phyloP scores from a whole-genome alignment of 2,113 vertebrate species.

The Oreotrochilus melanogaster region DNA sequence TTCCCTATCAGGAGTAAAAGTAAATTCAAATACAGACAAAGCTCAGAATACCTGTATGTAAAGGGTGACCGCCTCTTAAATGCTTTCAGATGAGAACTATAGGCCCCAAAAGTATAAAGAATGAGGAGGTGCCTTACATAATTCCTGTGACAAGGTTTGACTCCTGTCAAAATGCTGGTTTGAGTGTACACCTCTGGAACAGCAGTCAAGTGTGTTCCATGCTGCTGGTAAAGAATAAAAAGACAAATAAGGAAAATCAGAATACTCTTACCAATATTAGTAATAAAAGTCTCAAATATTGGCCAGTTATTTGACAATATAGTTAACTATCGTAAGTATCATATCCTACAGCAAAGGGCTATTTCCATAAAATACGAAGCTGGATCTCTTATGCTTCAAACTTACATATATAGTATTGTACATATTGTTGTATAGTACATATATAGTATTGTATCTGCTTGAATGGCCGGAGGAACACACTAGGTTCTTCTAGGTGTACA shows the following conservation, averaged over 20 bases:
- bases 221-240: not conserved
- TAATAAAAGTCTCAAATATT: not conserved
- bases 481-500: not conserved
- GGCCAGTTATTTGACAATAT: not conserved
- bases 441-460: not conserved
- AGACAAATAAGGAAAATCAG: not conserved
- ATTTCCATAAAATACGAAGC: not conserved
- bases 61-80: not conserved
- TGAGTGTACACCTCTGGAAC: not conserved
- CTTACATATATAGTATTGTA: not conserved
- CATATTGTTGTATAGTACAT: not conserved
- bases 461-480: not conserved
- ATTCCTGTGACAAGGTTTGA: not conserved
- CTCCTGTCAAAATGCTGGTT: not conserved
- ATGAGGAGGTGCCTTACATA: not conserved
- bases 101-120: not conserved
- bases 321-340: not conserved
- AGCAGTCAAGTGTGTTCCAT: not conserved
- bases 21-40: not conserved
- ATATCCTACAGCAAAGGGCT: not conserved
- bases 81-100: not conserved
- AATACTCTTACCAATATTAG: not conserved
- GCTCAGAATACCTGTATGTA: not conserved
- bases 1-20: not conserved
- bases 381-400: not conserved